Evolutionary conservation across 2,888 invertebrate genomes (phyloP), one percentile per base, ranked within the genome.

Genomic region (Agrotis ipsilon): DNA sequence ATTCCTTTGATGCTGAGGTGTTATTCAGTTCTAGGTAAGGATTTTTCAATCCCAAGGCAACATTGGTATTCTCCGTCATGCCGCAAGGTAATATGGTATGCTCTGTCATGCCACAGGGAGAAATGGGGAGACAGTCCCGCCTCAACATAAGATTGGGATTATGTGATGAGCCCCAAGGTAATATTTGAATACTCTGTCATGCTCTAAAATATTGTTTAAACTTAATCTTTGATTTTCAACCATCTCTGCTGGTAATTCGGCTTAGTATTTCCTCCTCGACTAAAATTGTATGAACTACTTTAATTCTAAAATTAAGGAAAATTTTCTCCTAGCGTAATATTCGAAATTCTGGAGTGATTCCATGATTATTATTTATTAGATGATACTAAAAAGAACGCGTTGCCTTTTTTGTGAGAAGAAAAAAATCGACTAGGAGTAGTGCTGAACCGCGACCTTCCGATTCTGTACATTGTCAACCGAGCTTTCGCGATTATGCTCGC

Each of bases 251-350:
- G 11, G 18, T 18, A 4, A 46, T 60, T 72, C 54, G 68, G 54
- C 48, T 75, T 19, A 21, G 68, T n/a, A 72, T 68, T 24, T 32
- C 16, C 16, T 16, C 48, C n/a, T 67, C 39, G 19, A 48, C 18
- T 54, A 39, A n/a, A 9, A 39, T 52, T 74, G 13, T 65, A 46
- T 39, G 9, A 49, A 43, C 48, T 46, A 61, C 32, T 55, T 39
- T n/a, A 55, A 32, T 48, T 21, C 63, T 63, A 64, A 48, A 61
- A 55, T 59, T 58, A 54, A 60, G 14, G 39, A 46, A 71, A 77
- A 66, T 62, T 49, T 32, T 21, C 43, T 73, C 21, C 18, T 19
- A 46, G 43, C 19, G 39, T 46, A 11, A 58, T 39, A 72, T 0
- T 21, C 14, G 19, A 58, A 43, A 52, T 6, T 52, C 9, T 39